These are phyloP conservation scores for Macrobrachium nipponense DNA, from an alignment of 1,140 invertebrate genomes.

Conservation along the genomic window DNA sequence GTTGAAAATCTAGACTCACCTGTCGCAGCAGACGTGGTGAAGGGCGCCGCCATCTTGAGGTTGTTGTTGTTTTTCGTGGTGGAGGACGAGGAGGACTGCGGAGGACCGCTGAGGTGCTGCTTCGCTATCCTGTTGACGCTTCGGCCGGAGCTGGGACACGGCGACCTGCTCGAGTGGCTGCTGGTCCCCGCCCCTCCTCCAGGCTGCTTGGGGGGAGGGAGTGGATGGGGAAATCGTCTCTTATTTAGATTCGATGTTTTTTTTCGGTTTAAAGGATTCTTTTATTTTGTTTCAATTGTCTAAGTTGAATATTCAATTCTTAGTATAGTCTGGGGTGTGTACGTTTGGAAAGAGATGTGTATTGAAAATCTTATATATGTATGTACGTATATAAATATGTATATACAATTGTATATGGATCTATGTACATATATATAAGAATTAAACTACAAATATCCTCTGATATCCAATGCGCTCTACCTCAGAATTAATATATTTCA, in stretches of 20 bases:
- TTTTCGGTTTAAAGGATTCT: no score
- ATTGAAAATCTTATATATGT: not conserved
- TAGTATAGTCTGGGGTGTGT: no score
- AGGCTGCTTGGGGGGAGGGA: not conserved
- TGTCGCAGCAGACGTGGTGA: conserved; percentile 34
- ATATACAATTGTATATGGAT: no score
- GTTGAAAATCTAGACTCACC: not conserved
- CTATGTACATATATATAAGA: no score
- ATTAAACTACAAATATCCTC: no score
- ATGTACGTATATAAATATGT: no score
- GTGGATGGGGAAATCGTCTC: not conserved
- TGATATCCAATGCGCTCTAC: no score
- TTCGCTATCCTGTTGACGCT: conserved; percentile 25
- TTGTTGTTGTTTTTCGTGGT: conserved; percentile 52
- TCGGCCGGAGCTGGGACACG: conserved; percentile 18
- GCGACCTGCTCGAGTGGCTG: conserved; percentile 27
- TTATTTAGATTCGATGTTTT: no score
- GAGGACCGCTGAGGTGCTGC: conserved; percentile 13
- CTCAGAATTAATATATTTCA: no score
- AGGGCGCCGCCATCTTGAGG: conserved; percentile 45
- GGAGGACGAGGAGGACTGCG: conserved; percentile 41
- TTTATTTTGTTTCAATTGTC: no score
- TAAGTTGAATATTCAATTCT: no score
- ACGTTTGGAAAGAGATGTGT: no score
- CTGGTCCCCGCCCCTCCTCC: conserved; percentile 31